phyloP scores from a whole-genome alignment of 2,888 invertebrate species.

The Leptopilina drosophilae region DNA sequence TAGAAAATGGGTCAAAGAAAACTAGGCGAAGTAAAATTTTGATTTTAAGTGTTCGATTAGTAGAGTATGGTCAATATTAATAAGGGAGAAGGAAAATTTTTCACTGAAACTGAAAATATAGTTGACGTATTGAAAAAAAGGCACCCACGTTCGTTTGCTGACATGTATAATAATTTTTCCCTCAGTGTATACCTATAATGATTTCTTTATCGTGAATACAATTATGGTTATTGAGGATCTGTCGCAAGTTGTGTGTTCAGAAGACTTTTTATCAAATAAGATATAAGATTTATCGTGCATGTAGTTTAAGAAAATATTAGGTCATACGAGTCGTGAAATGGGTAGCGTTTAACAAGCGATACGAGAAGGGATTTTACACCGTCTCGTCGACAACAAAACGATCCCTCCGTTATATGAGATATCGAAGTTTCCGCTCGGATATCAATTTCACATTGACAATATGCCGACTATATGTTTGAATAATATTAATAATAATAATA shows the following conservation, averaged over 20 bases:
- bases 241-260: not conserved
- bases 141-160: too few species aligned
- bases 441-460: slow-evolving; percentile 50
- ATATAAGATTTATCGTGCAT: slow-evolving; percentile 10
- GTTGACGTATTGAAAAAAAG: too few species aligned
- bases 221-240: slow-evolving; percentile 7
- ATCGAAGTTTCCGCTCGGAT: slow-evolving; percentile 57
- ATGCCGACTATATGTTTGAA: not conserved
- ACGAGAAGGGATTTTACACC: slow-evolving; percentile 23
- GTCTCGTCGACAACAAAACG: slow-evolving; percentile 14
- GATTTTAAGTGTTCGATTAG: too few species aligned
- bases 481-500: not conserved
- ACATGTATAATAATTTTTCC: not conserved
- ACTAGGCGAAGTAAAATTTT: too few species aligned
- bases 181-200: not conserved
- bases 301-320: slow-evolving; percentile 19
- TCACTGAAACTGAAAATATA: too few species aligned
- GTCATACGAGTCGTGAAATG: slow-evolving; percentile 7
- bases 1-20: too few species aligned
- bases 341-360: slow-evolving; percentile 3
- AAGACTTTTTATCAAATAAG: not conserved
- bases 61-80: too few species aligned
- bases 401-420: slow-evolving; percentile 44
- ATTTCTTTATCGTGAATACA: not conserved
- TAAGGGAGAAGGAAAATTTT: too few species aligned